Conservation (phyloP, 2,113 vertebrate genomes). For the Oplegnathus fasciatus region DNA sequence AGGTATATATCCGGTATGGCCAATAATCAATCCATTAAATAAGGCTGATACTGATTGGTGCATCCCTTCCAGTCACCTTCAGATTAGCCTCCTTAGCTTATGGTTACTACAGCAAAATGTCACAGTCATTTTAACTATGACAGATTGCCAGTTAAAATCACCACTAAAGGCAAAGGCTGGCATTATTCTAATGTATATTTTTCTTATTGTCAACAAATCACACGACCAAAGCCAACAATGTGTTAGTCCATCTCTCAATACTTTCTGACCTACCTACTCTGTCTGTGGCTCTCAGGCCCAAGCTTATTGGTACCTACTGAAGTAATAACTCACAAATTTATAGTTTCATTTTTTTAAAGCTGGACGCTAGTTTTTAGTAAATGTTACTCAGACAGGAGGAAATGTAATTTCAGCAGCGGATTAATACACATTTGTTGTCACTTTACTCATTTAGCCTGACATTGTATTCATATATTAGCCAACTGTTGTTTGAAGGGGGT, state of each 20-base stretch:
- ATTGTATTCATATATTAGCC: too few relatives aligned
- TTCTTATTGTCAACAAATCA: too few relatives aligned
- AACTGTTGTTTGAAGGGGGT: too few relatives aligned
- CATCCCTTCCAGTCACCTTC: neutral
- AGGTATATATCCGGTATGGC: neutral
- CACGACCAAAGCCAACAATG: too few relatives aligned
- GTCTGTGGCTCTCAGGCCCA: neutral
- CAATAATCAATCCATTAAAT: neutral
- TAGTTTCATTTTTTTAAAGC: neutral
- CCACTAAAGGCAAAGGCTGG: neutral
- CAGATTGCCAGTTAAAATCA: too few relatives aligned
- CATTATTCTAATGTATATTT: neutral
- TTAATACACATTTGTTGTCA: neutral
- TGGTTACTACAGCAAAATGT: neutral
- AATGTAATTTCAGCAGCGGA: neutral
- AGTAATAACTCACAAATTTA: neutral
- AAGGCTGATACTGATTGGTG: neutral
- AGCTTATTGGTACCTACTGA: neutral
- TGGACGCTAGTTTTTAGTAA: too few relatives aligned
- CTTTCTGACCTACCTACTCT: too few relatives aligned
- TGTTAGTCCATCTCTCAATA: too few relatives aligned
- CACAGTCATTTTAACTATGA: neutral
- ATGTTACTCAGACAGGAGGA: neutral
- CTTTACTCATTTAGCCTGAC: too few relatives aligned
- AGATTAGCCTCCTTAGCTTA: neutral